Evolutionary conservation across 2,113 vertebrate species (phyloP).

Genomic region (Erinaceus europaeus): DNA sequence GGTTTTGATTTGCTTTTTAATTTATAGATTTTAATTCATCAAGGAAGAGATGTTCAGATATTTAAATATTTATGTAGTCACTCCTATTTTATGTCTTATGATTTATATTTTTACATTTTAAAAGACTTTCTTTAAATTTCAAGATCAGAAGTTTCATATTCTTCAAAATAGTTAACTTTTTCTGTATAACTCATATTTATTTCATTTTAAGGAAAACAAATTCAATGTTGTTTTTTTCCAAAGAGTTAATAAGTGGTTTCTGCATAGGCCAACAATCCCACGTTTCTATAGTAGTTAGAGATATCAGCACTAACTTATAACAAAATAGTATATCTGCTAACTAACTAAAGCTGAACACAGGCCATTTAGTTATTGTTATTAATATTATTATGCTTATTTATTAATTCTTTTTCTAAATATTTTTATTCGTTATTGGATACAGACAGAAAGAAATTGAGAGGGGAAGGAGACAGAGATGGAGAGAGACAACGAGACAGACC

Average conservation of each 20-base stretch:
- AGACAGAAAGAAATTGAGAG: too few species aligned
- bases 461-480: too few species aligned
- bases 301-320: background rate
- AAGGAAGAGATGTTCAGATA: background rate
- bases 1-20: background rate
- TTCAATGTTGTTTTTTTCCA: background rate
- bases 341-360: too few species aligned
- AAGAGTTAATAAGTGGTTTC: background rate
- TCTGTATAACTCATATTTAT: conserved; percentile 32
- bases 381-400: too few species aligned
- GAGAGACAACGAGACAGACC: too few species aligned
- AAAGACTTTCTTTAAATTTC: background rate
- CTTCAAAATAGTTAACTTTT: too few species aligned
- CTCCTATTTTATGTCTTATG: background rate
- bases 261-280: background rate
- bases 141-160: too few species aligned
- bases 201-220: background rate
- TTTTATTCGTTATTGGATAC: too few species aligned
- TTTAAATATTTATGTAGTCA: background rate
- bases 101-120: background rate
- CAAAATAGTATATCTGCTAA: background rate
- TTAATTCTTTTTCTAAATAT: too few species aligned
- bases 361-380: too few species aligned
- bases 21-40: background rate
- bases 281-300: background rate